Evolutionary conservation across 2,113 vertebrate genomes (phyloP).

Genomic region (Crotalus horridus): DNA sequence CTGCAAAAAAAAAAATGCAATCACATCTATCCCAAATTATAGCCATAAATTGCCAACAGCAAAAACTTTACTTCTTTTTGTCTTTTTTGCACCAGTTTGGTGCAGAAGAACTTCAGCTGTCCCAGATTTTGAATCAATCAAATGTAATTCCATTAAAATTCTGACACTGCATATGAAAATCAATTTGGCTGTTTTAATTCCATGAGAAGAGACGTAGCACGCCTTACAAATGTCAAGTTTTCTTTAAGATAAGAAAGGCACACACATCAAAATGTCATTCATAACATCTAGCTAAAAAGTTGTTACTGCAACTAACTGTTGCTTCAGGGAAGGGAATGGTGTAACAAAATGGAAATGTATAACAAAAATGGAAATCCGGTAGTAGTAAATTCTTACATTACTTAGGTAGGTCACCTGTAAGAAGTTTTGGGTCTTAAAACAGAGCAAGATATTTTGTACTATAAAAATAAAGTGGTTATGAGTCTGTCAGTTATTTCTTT

Average conservation of each 20-base stretch:
- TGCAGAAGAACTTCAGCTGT: constrained; percentile 32
- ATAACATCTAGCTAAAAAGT: neutral
- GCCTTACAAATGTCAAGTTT: constrained; percentile 24
- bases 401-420: neutral
- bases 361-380: neutral
- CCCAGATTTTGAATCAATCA: constrained; percentile 21
- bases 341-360: too few relatives aligned
- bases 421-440: neutral
- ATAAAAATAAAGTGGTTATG: neutral
- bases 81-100: neutral
- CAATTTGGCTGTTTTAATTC: constrained; percentile 21
- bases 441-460: neutral
- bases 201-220: neutral
- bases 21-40: neutral
- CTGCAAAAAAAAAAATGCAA: constrained; percentile 9
- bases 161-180: neutral
- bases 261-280: neutral
- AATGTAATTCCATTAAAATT: neutral
- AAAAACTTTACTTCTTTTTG: neutral
- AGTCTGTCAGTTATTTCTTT: neutral
- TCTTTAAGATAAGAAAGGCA: neutral
- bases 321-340: neutral
- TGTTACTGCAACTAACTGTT: neutral
- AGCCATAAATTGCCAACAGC: constrained; percentile 40
- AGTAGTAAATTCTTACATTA: neutral